Evolutionary conservation across 2,888 invertebrate genomes (phyloP).

Genomic region (Platynereis dumerilii): DNA sequence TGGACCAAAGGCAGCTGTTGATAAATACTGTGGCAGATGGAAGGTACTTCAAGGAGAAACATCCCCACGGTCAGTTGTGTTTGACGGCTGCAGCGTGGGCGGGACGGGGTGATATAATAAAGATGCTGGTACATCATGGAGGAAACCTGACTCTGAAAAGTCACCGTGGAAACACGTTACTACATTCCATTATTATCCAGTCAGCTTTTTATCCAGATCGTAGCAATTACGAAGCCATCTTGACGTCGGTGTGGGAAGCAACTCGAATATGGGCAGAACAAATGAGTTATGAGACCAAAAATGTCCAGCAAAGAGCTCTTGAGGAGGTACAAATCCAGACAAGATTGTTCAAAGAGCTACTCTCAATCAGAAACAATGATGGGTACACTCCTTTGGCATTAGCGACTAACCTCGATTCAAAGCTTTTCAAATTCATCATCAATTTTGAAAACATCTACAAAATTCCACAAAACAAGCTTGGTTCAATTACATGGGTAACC

Average conservation of each 20-base stretch:
- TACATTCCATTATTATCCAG: conserved; percentile 36
- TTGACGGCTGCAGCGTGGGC: conserved; percentile 41
- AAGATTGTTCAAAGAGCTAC: conserved; percentile 33
- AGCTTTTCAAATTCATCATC: conserved; percentile 32
- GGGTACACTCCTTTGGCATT: conserved; percentile 37
- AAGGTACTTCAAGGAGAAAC: conserved; percentile 34
- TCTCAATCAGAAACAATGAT: conserved; percentile 36
- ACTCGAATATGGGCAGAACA: conserved; percentile 32
- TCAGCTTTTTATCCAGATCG: conserved; percentile 30
- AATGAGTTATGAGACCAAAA: conserved; percentile 31
- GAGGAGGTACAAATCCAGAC: conserved; percentile 32
- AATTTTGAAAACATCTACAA: conserved; percentile 40
- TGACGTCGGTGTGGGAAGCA: conserved; percentile 35
- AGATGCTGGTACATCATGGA: conserved; percentile 37
- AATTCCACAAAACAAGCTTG: conserved; percentile 40
- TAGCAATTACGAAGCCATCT: conserved; percentile 30
- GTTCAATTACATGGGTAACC: conserved; percentile 41
- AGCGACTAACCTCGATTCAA: conserved; percentile 29
- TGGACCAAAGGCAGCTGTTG: conserved; percentile 20
- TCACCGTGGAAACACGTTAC: conserved; percentile 34
- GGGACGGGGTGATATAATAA: conserved; percentile 37
- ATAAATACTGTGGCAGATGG: conserved; percentile 40
- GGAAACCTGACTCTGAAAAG: conserved; percentile 34
- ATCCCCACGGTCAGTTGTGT: conserved; percentile 36
- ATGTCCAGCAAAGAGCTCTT: conserved; percentile 32